Evolutionary conservation across 2,888 invertebrate genomes (phyloP).

Genomic region (Andrena camellia): DNA sequence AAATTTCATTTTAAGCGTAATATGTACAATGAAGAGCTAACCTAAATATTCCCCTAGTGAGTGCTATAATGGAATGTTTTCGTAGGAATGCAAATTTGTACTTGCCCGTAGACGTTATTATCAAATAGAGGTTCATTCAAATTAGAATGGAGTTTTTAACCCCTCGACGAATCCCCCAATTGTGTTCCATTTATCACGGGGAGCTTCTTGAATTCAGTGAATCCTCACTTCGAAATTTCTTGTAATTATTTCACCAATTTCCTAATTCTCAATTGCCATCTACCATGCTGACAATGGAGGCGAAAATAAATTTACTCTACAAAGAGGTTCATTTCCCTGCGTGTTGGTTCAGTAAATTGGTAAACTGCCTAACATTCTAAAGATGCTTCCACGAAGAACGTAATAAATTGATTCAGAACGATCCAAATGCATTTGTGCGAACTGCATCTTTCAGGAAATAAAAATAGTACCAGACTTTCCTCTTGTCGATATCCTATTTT

Average conservation of each 20-base stretch:
- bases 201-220: not conserved
- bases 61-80: constrained; percentile 23
- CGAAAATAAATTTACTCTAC: not conserved
- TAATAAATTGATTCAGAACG: constrained; percentile 10
- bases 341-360: not conserved
- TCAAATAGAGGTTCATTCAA: not conserved
- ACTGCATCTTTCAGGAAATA: not conserved
- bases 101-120: constrained; percentile 1
- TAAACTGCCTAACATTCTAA: too few species aligned
- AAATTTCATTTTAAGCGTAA: not conserved
- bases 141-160: not conserved
- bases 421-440: not conserved
- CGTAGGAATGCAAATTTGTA: constrained; percentile 32
- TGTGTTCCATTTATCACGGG: not conserved
- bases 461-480: not conserved
- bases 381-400: not conserved
- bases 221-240: not conserved
- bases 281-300: not conserved
- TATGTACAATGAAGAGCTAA: not conserved
- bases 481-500: not conserved
- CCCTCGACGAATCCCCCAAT: not conserved
- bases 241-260: not conserved
- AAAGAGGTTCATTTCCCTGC: not conserved
- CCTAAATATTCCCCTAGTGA: constrained; percentile 24
- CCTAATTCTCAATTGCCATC: not conserved